Evolutionary conservation across 2,113 vertebrate species (phyloP).

Genomic region (chimpanzee (Pan troglodytes)): NHGRI_mPanTro3-v2.1_pri NC_072408.2:106399001-106399500

Average conservation of each 20-base stretch:
- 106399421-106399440: neutral
- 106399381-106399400: neutral
- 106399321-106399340: neutral
- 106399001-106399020: neutral
- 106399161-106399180: neutral
- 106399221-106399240: neutral
- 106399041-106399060: neutral
- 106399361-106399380: neutral
- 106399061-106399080: conserved; percentile 10
- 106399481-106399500: neutral
- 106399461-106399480: neutral
- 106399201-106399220: neutral
- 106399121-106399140: neutral
- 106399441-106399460: neutral
- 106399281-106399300: neutral
- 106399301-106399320: neutral
- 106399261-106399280: neutral
- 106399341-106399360: neutral
- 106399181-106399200: neutral
- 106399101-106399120: neutral
- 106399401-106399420: neutral
- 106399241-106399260: neutral
- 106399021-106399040: conserved; percentile 28
- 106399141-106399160: conserved; percentile 19
- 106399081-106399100: conserved; percentile 17